Evolutionary conservation across 2,888 invertebrate genomes (phyloP).

Genomic region (Xanthorhoe designata): DNA sequence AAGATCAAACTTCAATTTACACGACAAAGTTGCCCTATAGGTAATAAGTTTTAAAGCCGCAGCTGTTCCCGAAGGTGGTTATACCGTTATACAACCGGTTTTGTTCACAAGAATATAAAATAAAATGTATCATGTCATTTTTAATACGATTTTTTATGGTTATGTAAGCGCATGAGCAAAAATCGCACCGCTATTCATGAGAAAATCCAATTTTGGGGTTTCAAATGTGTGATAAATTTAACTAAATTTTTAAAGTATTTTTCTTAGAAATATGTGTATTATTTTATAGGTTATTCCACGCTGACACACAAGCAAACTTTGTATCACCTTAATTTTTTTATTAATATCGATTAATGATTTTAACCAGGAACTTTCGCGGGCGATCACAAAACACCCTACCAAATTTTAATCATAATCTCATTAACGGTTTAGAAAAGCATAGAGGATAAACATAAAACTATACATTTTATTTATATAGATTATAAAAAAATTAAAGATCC

Average conservation of each 20-base stretch:
- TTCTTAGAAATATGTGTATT: not conserved
- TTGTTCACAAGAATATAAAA: conserved; percentile 36
- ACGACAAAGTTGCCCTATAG: conserved; percentile 33
- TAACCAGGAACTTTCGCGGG: too few species aligned
- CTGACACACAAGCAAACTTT: too few species aligned
- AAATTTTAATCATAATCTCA: too few species aligned
- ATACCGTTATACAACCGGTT: conserved; percentile 39
- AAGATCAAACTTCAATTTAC: conserved; percentile 39
- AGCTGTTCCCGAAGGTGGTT: conserved; percentile 33
- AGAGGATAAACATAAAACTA: too few species aligned
- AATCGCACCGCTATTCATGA: conserved; percentile 14
- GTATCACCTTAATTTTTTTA: too few species aligned
- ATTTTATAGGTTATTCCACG: too few species aligned
- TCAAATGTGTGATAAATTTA: not conserved
- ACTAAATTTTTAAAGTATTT: too few species aligned
- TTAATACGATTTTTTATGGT: conserved; percentile 20
- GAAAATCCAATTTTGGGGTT: conserved; percentile 18
- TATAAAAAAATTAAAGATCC: too few species aligned
- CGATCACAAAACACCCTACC: too few species aligned
- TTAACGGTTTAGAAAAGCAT: too few species aligned
- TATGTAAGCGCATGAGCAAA: conserved; percentile 17
- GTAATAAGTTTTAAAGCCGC: conserved; percentile 38
- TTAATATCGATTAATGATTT: too few species aligned
- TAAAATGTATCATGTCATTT: conserved; percentile 20
- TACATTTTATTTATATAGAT: too few species aligned